These are phyloP conservation scores for Belgica antarctica DNA, from an alignment of 2,888 invertebrate species.

Conservation along the genomic window DNA sequence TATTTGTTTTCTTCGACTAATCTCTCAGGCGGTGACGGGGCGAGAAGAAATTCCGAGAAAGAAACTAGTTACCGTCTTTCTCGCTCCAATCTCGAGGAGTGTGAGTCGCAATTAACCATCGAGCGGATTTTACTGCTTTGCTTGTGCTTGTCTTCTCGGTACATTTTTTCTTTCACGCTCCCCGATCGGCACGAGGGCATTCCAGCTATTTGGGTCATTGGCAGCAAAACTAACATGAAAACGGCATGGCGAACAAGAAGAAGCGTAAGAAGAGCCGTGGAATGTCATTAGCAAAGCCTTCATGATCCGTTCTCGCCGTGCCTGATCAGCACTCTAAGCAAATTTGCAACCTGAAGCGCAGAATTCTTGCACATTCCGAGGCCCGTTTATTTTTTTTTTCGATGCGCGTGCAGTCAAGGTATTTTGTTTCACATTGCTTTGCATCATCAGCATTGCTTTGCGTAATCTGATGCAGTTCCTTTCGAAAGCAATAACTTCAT, in stretches of 20 bases:
- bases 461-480: too few species aligned
- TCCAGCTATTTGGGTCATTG: conserved; percentile 32
- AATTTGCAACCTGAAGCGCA: neutral
- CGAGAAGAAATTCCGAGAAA: conserved; percentile 1
- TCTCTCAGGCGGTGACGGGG: neutral
- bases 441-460: too few species aligned
- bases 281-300: neutral
- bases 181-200: neutral
- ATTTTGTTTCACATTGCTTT: too few species aligned
- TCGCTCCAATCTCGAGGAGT: conserved; percentile 26
- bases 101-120: conserved; percentile 22
- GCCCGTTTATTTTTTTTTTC: neutral
- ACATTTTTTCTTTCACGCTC: conserved; percentile 24
- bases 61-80: conserved; percentile 16
- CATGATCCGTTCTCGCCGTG: neutral
- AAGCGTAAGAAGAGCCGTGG: neutral
- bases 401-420: neutral
- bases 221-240: conserved; percentile 4
- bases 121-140: conserved; percentile 28
- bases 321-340: too few species aligned
- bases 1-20: neutral
- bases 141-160: neutral
- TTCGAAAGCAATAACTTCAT: too few species aligned
- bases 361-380: neutral
- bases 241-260: conserved; percentile 7